phyloP scores from a whole-genome alignment of 2,113 vertebrate species.

The Bujurquina vittata region DNA sequence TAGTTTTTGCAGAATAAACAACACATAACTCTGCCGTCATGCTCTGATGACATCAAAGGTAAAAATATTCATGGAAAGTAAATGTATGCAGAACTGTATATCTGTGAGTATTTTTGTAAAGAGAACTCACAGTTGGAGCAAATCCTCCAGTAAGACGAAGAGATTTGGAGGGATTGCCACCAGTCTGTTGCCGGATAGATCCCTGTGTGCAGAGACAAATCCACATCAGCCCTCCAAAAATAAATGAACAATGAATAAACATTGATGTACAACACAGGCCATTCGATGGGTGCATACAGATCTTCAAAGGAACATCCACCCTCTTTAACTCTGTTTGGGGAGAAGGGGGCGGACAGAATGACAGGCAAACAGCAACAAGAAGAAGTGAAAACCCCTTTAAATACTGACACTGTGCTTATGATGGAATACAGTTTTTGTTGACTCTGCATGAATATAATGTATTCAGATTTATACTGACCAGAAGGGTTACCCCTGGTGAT shows the following conservation, averaged over 20 bases:
- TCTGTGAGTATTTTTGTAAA: conserved; percentile 4
- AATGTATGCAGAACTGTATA: neutral
- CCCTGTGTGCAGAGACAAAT: conserved; percentile 83
- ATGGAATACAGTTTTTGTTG: rapidly evolving
- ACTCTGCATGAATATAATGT: neutral
- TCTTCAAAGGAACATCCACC: neutral
- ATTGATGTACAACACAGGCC: neutral
- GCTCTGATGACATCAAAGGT: neutral
- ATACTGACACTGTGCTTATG: neutral
- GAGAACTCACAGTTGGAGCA: conserved; percentile 92
- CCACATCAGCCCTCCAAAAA: conserved; percentile 12
- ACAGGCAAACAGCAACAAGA: neutral
- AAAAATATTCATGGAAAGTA: conserved; percentile 1
- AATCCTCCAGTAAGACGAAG: conserved; percentile 89
- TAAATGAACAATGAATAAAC: conserved; percentile 1
- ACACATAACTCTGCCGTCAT: neutral
- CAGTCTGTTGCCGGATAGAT: conserved; percentile 92
- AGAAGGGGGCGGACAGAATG: neutral
- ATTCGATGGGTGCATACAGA: neutral
- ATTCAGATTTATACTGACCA: neutral
- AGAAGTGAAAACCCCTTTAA: neutral
- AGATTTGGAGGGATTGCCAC: conserved; percentile 84
- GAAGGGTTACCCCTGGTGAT: neutral
- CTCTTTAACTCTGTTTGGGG: neutral
- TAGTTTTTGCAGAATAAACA: neutral